Percentiles rank a stretch among this genome's conserved stretches.
Evolutionary conservation across 2,888 invertebrate species (phyloP).

Genomic region (Aethes cnicana): DNA sequence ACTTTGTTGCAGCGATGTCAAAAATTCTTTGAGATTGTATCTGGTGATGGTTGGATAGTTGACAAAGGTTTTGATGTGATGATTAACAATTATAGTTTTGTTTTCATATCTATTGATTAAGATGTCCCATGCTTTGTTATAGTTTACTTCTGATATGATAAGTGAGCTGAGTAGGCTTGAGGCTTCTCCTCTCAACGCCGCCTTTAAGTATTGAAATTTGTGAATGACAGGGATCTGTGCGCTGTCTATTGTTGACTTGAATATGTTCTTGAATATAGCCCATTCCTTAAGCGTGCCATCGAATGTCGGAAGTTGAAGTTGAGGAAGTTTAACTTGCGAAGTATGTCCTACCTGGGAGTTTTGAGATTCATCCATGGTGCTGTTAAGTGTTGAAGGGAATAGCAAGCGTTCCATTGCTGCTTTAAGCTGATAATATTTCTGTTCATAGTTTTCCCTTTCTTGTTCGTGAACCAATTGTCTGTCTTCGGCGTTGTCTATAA

Average conservation of each 20-base stretch:
- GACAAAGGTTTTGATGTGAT: not conserved
- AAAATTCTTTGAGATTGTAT: conserved; percentile 7
- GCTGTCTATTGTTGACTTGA: not conserved
- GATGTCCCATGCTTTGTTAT: not conserved
- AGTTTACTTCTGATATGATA: not conserved
- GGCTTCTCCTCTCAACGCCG: not conserved
- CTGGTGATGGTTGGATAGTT: not conserved
- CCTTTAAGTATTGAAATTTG: not conserved
- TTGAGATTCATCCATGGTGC: too few relatives aligned
- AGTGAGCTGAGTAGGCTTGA: not conserved
- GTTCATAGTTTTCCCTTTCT: too few relatives aligned
- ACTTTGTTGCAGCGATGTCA: conserved; percentile 14
- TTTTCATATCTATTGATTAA: not conserved
- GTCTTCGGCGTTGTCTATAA: too few relatives aligned
- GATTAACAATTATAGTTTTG: not conserved
- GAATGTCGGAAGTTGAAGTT: not conserved
- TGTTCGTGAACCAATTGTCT: too few relatives aligned
- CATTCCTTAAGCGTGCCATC: not conserved
- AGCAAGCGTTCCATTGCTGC: too few relatives aligned
- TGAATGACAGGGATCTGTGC: not conserved
- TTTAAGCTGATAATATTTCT: too few relatives aligned
- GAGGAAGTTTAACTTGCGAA: too few relatives aligned
- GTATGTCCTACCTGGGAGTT: too few relatives aligned
- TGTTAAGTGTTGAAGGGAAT: too few relatives aligned
- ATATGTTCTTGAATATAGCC: not conserved